Percentiles rank a stretch among this genome's conserved stretches.
These are phyloP conservation scores for Caenorhabditis drosophilae DNA, from an alignment of 2,888 invertebrate species.

Conservation along the genomic window DNA sequence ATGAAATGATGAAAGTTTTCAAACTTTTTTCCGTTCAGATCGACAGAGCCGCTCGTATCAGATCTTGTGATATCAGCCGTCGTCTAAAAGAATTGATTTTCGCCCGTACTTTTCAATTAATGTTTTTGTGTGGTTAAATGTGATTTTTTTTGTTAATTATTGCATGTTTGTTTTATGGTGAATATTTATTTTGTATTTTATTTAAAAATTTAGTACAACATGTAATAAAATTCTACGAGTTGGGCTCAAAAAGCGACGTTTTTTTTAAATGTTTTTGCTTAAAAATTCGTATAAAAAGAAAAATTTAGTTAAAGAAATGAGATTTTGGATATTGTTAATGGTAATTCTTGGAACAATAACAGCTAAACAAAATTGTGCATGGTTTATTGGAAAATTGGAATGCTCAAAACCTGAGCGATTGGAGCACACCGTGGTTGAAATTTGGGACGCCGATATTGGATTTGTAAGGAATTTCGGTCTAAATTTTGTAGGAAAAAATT, in stretches of 20 bases:
- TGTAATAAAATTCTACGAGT: no score
- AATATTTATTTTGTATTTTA: neutral
- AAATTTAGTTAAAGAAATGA: neutral
- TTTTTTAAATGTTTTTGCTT: no score
- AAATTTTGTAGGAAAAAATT: neutral
- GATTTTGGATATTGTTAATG: neutral
- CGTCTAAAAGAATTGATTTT: conserved; percentile 20
- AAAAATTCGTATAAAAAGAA: neutral
- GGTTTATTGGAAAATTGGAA: conserved; percentile 57
- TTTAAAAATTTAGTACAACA: neutral
- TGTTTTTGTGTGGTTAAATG: neutral
- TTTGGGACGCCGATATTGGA: conserved; percentile 61
- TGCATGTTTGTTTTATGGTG: neutral
- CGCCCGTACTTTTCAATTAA: neutral
- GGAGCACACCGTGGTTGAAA: conserved; percentile 51
- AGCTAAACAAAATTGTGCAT: conserved; percentile 45
- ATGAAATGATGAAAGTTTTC: no score
- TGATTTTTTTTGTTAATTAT: neutral
- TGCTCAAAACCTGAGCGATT: conserved; percentile 52
- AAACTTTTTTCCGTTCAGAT: no score
- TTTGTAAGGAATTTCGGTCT: conserved; percentile 14
- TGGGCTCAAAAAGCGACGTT: no score
- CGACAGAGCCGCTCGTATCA: conserved; percentile 40
- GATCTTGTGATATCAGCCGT: conserved; percentile 51
- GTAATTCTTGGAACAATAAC: no score